A percentile compares a stretch with the other conserved stretches of the same genome.
Evolutionary conservation across 1,140 invertebrate species (phyloP).

Genomic region (Macrobrachium rosenbergii): DNA sequence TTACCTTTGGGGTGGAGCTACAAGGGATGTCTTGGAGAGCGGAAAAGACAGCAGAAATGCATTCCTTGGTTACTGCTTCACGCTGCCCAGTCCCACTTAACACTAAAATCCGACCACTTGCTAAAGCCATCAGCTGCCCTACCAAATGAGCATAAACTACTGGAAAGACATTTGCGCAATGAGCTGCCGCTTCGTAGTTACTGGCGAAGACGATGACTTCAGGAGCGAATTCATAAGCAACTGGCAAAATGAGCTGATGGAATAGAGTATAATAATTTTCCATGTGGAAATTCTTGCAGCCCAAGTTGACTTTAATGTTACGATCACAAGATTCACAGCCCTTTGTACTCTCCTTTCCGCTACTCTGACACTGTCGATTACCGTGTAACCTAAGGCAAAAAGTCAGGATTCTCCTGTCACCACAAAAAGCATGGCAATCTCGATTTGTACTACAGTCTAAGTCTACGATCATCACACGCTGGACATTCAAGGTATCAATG

Average conservation of each 20-base stretch:
- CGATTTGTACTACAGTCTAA: no score
- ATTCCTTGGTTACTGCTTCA: not conserved
- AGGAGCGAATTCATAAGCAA: slow-evolving; percentile 49
- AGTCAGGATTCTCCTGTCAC: slow-evolving; percentile 83
- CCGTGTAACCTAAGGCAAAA: slow-evolving; percentile 93
- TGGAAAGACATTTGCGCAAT: slow-evolving; percentile 6
- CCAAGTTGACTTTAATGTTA: slow-evolving; percentile 91
- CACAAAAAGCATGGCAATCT: slow-evolving; percentile 73
- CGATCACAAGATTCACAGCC: slow-evolving; percentile 79
- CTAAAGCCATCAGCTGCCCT: slow-evolving; percentile 27
- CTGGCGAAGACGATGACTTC: slow-evolving; percentile 30
- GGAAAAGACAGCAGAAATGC: slow-evolving; percentile 5
- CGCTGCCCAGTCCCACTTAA: slow-evolving; percentile 1
- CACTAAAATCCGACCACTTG: slow-evolving; percentile 21
- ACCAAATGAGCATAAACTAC: slow-evolving; percentile 34
- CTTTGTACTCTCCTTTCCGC: slow-evolving; percentile 76
- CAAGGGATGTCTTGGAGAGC: slow-evolving; percentile 21
- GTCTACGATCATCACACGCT: slow-evolving; percentile 86
- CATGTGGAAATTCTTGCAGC: slow-evolving; percentile 78
- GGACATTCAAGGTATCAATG: slow-evolving; percentile 74
- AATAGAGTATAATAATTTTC: slow-evolving; percentile 28
- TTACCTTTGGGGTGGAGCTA: no score
- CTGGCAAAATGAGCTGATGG: slow-evolving; percentile 46
- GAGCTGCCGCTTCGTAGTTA: not conserved
- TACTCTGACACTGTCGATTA: slow-evolving; percentile 73